Base-by-base conservation (phyloP, 2,888 invertebrate genomes). In the Nomada hirtipes region DNA sequence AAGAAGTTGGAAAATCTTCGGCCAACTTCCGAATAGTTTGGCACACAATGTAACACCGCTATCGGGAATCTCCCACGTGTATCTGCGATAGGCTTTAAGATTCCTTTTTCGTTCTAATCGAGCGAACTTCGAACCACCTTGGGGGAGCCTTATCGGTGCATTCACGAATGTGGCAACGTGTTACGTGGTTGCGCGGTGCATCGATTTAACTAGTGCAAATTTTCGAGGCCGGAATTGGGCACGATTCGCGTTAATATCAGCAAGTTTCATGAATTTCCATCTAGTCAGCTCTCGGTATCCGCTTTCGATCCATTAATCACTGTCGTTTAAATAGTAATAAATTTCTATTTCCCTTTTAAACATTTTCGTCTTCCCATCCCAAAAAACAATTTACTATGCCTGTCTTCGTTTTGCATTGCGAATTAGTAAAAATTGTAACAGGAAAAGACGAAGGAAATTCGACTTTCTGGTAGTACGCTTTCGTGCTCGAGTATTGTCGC, bases 41-140 rank as follows among this genome's bases (percentile, higher is more conserved):
- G 10, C 53, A 4, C 9, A 53, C 20, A 20, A 53, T 20, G 53
- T 18, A 53, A 53, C n/a, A 23, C 23, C 7, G 18, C 2, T n/a
- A 57, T 26, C 11, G 10, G 13, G 44, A 53, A 71, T 65, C 71
- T 50, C 47, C 26, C 18, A 11, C 42, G 52, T 47, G 52, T 70
- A 82, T 61, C 60, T 23, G 36, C 10, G 26, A 76, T 18, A 65
- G 60, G 73, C 70, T 76, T 53, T n/a, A 29, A 69, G 68, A 73
- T 76, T 50, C 36, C 53, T 47, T 52, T 68, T n/a, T 26, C 10
- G 59, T 26, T 76, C 42, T 77, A 74, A 82, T 82, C 83, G 67
- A 59, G n/a, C 50, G 83, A 82, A 82, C 77, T 77, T 78, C 73
- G 83, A 55, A 52, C 73, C 60, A 76, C 82, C 83, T 82, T 83